phyloP scores from a whole-genome alignment of 2,888 invertebrate genomes.

The Rotaria socialis region DNA sequence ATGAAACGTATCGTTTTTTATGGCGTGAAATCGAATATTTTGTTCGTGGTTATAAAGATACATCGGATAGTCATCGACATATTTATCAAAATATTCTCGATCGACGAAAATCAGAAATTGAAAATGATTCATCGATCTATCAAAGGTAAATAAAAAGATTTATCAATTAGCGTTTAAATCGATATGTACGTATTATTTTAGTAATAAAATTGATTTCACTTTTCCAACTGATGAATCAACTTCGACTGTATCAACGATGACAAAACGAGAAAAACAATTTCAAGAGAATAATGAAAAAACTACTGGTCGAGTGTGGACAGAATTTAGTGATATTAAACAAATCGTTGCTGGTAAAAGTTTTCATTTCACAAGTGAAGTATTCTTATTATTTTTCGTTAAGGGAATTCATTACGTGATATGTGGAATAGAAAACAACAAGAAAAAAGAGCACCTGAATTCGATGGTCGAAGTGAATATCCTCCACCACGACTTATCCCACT shows the following conservation, averaged over 20 bases:
- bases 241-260: background rate
- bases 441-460: slow-evolving; percentile 29
- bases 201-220: background rate
- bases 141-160: background rate
- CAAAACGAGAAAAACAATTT: background rate
- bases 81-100: slow-evolving; percentile 23
- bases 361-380: background rate
- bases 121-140: background rate
- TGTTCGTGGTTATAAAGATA: slow-evolving; percentile 70
- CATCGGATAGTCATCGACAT: slow-evolving; percentile 72
- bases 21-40: slow-evolving; percentile 83
- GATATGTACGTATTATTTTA: background rate
- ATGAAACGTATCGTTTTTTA: slow-evolving; percentile 83
- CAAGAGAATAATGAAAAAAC: background rate
- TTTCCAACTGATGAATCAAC: slow-evolving; percentile 3
- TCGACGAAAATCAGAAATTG: background rate
- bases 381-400: background rate
- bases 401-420: slow-evolving; percentile 8
- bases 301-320: background rate
- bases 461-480: slow-evolving; percentile 50
- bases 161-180: background rate
- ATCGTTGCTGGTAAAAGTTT: background rate
- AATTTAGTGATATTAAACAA: slow-evolving; percentile 30
- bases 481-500: slow-evolving; percentile 64
- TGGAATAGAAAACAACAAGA: slow-evolving; percentile 36